Evolutionary conservation across 1,140 invertebrate genomes (phyloP), one percentile per base, ranked within the genome.

Genomic region (Diachasma alloeum): DNA sequence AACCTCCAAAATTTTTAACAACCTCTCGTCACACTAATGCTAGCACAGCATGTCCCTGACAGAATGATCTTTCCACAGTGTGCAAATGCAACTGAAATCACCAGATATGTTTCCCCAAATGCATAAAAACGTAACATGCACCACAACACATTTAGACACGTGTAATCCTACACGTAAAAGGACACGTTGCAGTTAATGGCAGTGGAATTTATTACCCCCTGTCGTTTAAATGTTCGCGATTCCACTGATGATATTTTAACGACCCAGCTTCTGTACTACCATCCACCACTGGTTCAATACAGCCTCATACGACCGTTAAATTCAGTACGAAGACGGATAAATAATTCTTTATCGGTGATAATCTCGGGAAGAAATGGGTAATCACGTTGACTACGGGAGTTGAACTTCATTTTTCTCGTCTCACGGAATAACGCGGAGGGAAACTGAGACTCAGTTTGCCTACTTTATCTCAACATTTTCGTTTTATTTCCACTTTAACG

Each of bases 21-120:
- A 53, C 3, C 13, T 3, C 48, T 53, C 17, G 48, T 17, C 48
- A 15, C 9, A 53, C 48, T 53, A 53, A 63, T 63, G 59, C 11
- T 59, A 19, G 59, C 59, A 63, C 59, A 63, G 24, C 24, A 13
- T 63, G 59, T 26, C 0, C 19, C 24, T 26, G 19, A 63, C 87
- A 88, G 82, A 83, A 81, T 79, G 81, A 81, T 80, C 72, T 76
- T 72, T 37, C 70, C 24, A 76, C 74, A 76, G n/a, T 63, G 59
- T 19, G 59, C 24, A 26, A 63, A 63, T 63, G 59, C 59, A 63
- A 63, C 59, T 26, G 59, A 63, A 63, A 31, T 63, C 19, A 31
- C n/a, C 19, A 56, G 17, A n/a, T 26, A 31, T 24, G 24, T 26
- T 59, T 53, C 44, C 19, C 22, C n/a, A 72, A 63, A 15, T 63